Evolutionary conservation across 2,797 vertebrate species (phyloP).

Genomic region (Psittacula echo): DNA sequence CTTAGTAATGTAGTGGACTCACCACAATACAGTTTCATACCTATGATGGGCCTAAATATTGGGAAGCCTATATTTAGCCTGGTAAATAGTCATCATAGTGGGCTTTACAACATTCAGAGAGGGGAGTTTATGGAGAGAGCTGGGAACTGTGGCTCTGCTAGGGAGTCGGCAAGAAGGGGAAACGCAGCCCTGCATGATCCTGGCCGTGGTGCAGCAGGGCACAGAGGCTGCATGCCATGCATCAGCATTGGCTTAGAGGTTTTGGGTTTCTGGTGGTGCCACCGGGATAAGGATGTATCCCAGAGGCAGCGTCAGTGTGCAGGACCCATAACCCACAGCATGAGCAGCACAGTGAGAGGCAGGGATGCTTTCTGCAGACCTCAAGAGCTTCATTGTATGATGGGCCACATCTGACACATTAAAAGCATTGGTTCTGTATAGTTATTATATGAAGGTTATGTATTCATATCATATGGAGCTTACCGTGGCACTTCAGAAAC

Average conservation of each 20-base stretch:
- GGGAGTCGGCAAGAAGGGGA: not conserved
- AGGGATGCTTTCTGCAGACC: not conserved
- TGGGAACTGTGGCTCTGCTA: not conserved
- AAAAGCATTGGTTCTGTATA: not conserved
- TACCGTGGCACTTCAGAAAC: not conserved
- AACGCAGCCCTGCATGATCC: not conserved
- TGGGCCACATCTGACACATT: not conserved
- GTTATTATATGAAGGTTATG: not conserved
- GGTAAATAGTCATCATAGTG: not conserved
- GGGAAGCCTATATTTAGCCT: not conserved
- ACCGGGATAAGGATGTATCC: not conserved
- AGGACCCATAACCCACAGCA: rapidly evolving
- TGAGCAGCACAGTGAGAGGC: rapidly evolving
- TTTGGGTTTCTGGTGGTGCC: not conserved
- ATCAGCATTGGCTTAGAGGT: not conserved
- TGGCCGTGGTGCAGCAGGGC: rapidly evolving
- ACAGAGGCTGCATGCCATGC: rapidly evolving
- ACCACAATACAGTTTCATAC: too few species aligned
- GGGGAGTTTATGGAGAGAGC: not conserved
- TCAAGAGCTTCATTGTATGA: not conserved
- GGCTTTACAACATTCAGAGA: not conserved
- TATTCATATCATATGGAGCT: not conserved
- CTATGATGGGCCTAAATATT: not conserved
- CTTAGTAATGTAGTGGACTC: not conserved
- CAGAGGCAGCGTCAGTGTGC: rapidly evolving